A percentile compares a stretch with the other conserved stretches of the same genome.
Conservation (phyloP, 2,113 vertebrate species). For the Callithrix jacchus region DNA sequence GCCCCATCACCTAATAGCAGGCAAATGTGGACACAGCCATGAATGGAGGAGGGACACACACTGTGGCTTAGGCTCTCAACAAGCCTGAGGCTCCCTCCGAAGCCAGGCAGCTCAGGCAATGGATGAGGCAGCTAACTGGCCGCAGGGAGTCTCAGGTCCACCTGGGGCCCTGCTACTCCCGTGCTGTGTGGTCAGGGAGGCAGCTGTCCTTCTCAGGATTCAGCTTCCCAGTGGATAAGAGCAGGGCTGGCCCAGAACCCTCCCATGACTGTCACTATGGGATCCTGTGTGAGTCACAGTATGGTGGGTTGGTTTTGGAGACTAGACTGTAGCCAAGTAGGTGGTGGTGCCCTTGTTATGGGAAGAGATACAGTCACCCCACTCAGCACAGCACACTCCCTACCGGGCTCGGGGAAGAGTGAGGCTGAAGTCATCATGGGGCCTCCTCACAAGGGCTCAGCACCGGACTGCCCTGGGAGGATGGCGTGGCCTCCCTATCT, state of each 20-base stretch:
- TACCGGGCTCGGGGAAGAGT: background rate
- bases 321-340: background rate
- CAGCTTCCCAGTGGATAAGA: background rate
- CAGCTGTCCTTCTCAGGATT: background rate
- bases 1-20: background rate
- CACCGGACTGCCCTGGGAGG: rapidly evolving
- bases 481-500: background rate
- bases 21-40: background rate
- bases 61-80: background rate
- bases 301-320: background rate
- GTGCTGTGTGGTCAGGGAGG: background rate
- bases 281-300: background rate
- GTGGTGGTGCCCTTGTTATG: no score
- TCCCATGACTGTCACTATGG: background rate
- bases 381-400: background rate
- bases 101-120: background rate
- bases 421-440: background rate
- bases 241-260: background rate
- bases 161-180: background rate
- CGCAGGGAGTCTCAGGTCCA: background rate
- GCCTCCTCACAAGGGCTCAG: background rate
- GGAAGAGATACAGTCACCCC: background rate
- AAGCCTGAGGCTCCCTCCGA: background rate
- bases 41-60: background rate
- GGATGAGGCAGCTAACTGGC: background rate